Percentiles rank a stretch among this genome's conserved stretches.
Evolutionary conservation across 2,797 vertebrate genomes (phyloP).

Genomic region (Peromyscus attwateri): DNA sequence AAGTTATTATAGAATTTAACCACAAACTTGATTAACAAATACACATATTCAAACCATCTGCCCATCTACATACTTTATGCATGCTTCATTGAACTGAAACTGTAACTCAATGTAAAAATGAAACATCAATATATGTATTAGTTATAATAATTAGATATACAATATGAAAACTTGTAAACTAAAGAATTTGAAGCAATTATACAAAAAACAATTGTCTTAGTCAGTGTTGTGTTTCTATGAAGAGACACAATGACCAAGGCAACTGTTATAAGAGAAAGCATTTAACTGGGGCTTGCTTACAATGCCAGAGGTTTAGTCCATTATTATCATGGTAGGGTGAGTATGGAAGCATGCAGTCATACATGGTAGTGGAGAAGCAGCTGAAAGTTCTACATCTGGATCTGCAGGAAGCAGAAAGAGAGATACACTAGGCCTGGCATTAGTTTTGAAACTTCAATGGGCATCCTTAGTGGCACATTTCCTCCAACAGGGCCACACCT

Average conservation of each 20-base stretch:
- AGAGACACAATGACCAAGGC: background rate
- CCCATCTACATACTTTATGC: background rate
- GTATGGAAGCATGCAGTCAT: background rate
- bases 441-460: background rate
- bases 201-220: background rate
- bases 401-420: background rate
- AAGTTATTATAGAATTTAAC: background rate
- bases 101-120: background rate
- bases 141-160: background rate
- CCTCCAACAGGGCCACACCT: no score
- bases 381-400: background rate
- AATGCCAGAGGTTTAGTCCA: background rate
- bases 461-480: background rate
- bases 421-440: background rate
- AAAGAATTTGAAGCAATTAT: background rate
- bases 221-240: background rate
- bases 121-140: background rate
- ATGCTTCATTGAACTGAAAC: background rate
- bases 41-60: background rate
- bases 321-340: background rate
- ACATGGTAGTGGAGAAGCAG: background rate
- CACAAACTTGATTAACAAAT: background rate
- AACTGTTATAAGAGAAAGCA: background rate
- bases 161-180: background rate
- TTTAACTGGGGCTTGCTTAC: background rate